Evolutionary conservation across 2,888 invertebrate genomes (phyloP).

Genomic region (Hymenopus coronatus): DNA sequence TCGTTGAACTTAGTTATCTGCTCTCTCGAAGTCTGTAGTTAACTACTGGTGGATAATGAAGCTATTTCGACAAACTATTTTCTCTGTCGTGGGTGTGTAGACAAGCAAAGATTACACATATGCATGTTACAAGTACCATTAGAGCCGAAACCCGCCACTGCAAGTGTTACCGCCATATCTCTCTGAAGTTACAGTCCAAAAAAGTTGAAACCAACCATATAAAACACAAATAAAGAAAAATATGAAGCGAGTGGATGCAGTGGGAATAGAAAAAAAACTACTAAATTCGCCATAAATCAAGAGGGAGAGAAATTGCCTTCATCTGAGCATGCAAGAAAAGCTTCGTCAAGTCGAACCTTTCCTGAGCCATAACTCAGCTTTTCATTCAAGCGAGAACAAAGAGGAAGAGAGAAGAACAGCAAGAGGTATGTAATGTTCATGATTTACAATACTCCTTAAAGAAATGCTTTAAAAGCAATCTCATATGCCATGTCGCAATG

Average conservation of each 20-base stretch:
- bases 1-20: too few species aligned
- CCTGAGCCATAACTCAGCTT: not conserved
- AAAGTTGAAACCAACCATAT: not conserved
- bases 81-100: too few species aligned
- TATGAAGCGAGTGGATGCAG: not conserved
- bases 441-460: not conserved
- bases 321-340: not conserved
- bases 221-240: not conserved
- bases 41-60: too few species aligned
- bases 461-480: not conserved
- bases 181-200: not conserved
- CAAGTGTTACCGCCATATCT: not conserved
- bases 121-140: not conserved
- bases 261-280: not conserved
- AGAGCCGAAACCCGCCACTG: not conserved
- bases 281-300: not conserved
- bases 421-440: not conserved
- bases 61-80: too few species aligned
- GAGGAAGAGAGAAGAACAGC: not conserved
- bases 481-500: not conserved
- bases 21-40: too few species aligned
- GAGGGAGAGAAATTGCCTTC: not conserved
- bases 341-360: not conserved
- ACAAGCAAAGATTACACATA: not conserved
- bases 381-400: not conserved